Conservation (phyloP, 1,140 invertebrate species). For the Cotesia typhae region DNA sequence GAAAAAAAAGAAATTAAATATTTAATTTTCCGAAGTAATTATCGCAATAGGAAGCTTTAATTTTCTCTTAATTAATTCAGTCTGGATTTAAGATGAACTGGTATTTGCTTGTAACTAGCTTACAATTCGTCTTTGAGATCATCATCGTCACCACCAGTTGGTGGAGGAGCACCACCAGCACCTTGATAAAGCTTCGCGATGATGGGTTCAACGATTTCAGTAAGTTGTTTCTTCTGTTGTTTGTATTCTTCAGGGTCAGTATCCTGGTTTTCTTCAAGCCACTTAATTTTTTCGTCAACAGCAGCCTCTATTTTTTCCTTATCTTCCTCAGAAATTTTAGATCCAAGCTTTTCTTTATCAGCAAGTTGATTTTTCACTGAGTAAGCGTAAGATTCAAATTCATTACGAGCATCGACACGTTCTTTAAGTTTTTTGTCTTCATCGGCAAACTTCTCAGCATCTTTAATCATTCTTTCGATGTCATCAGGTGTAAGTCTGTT, state of each 20-base stretch:
- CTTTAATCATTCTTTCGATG: constrained; percentile 98
- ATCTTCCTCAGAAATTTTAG: constrained; percentile 88
- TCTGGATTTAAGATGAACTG: constrained; percentile 13
- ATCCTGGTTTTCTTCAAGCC: constrained; percentile 96
- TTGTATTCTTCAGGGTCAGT: constrained; percentile 94
- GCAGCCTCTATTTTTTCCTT: constrained; percentile 96
- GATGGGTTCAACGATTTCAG: constrained; percentile 96
- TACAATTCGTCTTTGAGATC: constrained; percentile 90
- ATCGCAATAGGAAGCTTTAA: constrained; percentile 24
- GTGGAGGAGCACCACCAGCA: constrained; percentile 76
- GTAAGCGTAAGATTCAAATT: constrained; percentile 97
- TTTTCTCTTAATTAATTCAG: constrained; percentile 33
- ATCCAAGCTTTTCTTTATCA: constrained; percentile 98
- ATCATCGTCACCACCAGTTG: constrained; percentile 73
- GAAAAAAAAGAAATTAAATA: neutral
- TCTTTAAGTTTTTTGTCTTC: constrained; percentile 99
- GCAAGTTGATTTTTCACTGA: constrained; percentile 96
- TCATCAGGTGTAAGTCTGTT: constrained; percentile 96
- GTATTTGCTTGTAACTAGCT: constrained; percentile 48
- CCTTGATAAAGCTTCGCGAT: constrained; percentile 97
- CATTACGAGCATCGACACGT: constrained; percentile 92
- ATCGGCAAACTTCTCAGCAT: constrained; percentile 98
- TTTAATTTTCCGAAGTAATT: neutral
- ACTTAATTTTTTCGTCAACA: constrained; percentile 97
- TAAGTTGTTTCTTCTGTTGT: constrained; percentile 96